Evolutionary conservation across 2,113 vertebrate genomes (phyloP), one percentile per base, ranked within the genome.

Genomic region (Crypturellus undulatus): DNA sequence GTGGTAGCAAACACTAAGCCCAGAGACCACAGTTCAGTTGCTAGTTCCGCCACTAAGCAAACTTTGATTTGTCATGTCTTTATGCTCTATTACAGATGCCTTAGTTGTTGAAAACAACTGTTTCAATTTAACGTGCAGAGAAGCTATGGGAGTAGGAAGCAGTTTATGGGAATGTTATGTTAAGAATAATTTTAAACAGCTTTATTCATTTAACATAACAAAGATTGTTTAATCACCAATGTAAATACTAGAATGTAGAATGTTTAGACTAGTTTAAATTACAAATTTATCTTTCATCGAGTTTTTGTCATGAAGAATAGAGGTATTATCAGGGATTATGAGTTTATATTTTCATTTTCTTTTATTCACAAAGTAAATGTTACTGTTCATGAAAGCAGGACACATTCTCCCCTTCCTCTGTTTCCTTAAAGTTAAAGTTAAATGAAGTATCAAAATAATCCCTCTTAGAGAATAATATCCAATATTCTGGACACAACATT

Each of bases 341-440:
- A 64, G 72, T 45, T 92, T 63, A 58, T 67, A 11, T 21, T 67
- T 60, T 60, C 9, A 52, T 88, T 83, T 88, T 40, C 15, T 69
- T 89, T 81, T 67, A 54, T 5, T 78, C 16, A 51, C 10, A 63
- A 43, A 88, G 80, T 0, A 40, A 62, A 8, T 54, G 56, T 45
- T 73, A 63, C 34, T 76, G 21, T 89, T 95, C 90, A 79, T 45
- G 51, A 90, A 94, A 85, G 43, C 7, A 70, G 22, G 71, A 60
- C 12, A 76, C 5, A 51, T 36, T 90, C 26, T 59, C 62, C 21
- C 12, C 65, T 71, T 89, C 4, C 87, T 81, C 26, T 73, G 3
- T 82, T 94, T 87, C 42, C 40, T 86, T 83, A 93, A 40, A 40
- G 84, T 88, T 9, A 73, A 77, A 92, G 62, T 65, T 94, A 91